Conservation (phyloP, 1,140 invertebrate species). For the Micrasema minimum region DNA sequence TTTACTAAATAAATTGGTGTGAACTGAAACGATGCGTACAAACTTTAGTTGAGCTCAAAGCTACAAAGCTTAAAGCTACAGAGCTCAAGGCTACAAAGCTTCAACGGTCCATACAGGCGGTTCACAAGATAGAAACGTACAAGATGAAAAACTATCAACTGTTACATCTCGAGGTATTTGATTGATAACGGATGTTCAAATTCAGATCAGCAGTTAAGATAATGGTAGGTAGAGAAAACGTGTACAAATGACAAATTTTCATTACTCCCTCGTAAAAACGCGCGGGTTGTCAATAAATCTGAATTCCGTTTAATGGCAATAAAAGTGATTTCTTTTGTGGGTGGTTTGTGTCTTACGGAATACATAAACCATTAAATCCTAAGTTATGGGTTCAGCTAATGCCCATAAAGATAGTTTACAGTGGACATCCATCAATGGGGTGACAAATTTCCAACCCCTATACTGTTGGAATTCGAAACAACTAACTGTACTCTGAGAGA, state of each 20-base stretch:
- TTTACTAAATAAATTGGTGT: too few relatives aligned
- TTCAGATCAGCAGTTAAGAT: conserved; percentile 11
- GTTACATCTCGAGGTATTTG: neutral
- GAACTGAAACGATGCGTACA: too few relatives aligned
- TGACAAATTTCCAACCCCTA: conserved; percentile 30
- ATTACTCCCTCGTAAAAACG: conserved; percentile 4
- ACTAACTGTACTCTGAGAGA: conserved; percentile 20
- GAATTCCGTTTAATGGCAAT: conserved; percentile 18
- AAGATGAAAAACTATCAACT: neutral
- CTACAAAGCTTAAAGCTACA: too few relatives aligned
- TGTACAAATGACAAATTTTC: neutral
- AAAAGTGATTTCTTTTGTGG: conserved; percentile 12
- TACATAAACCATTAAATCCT: conserved; percentile 27
- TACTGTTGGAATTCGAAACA: conserved; percentile 7
- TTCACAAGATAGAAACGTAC: too few relatives aligned
- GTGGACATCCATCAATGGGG: conserved; percentile 17
- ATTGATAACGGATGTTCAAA: conserved; percentile 10
- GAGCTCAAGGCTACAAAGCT: too few relatives aligned
- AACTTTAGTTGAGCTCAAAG: too few relatives aligned
- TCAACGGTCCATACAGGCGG: too few relatives aligned
- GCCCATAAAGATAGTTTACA: conserved; percentile 20
- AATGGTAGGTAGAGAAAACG: conserved; percentile 7
- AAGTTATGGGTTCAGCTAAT: conserved; percentile 27
- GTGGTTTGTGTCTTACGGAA: conserved; percentile 1
- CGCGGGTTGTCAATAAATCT: conserved; percentile 16